Percentiles rank a stretch among this genome's conserved stretches.
Evolutionary conservation across 2,113 vertebrate genomes (phyloP).

Genomic region (Notothenia coriiceps): DNA sequence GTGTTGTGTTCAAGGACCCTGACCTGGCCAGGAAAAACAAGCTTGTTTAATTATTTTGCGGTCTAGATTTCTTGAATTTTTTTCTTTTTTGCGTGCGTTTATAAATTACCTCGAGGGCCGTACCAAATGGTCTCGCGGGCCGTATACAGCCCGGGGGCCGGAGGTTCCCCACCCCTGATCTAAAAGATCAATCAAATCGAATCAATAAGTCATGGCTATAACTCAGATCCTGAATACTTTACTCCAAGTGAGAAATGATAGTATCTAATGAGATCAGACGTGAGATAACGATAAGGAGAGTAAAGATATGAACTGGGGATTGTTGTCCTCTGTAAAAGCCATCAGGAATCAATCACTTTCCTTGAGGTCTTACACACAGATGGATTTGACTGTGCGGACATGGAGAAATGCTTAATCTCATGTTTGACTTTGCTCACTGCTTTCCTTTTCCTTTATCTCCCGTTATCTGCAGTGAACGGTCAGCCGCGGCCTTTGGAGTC

Average conservation of each 20-base stretch:
- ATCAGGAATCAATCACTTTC: conserved; percentile 19
- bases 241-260: background rate
- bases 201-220: background rate
- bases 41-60: too few species aligned
- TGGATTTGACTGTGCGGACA: background rate
- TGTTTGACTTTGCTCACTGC: background rate
- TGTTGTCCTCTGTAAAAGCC: conserved; percentile 22
- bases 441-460: background rate
- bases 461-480: conserved; percentile 91
- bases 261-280: conserved; percentile 5
- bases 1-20: too few species aligned
- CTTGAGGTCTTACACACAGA: background rate
- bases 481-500: conserved; percentile 97
- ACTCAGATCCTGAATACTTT: background rate
- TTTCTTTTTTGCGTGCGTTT: too few species aligned
- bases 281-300: conserved; percentile 9
- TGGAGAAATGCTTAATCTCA: background rate
- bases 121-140: too few species aligned
- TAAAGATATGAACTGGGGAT: background rate
- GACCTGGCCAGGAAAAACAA: too few species aligned
- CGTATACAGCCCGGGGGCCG: too few species aligned
- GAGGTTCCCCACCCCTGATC: too few species aligned
- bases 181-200: too few species aligned
- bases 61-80: too few species aligned
- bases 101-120: too few species aligned